A percentile compares a stretch with the other conserved stretches of the same genome.
phyloP scores from a whole-genome alignment of 2,888 invertebrate species.

The Sphaerophoria taeniata region DNA sequence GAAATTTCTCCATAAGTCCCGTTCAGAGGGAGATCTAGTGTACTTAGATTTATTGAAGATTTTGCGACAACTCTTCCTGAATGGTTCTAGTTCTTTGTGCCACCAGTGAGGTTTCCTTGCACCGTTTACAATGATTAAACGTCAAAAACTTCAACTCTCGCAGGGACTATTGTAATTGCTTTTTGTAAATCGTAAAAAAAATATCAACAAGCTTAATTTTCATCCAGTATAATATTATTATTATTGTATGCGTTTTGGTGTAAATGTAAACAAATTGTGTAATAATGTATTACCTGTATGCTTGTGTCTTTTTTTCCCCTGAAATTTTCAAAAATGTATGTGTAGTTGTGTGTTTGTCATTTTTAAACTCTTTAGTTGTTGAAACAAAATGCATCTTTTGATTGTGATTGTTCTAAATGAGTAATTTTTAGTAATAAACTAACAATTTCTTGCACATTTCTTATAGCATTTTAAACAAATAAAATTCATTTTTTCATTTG shows the following conservation, averaged over 20 bases:
- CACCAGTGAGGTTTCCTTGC: no score
- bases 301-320: conserved; percentile 3
- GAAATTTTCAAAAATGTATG: neutral
- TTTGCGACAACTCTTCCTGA: no score
- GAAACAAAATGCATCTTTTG: conserved; percentile 13
- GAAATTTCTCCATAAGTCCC: no score
- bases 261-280: conserved; percentile 37
- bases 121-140: no score
- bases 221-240: neutral
- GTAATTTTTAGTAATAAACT: conserved; percentile 21
- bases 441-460: conserved; percentile 4
- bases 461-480: conserved; percentile 20
- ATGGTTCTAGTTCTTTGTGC: no score
- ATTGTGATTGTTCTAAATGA: conserved; percentile 36
- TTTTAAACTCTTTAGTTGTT: conserved; percentile 20
- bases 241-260: conserved; percentile 44
- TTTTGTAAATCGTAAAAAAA: no score
- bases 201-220: neutral
- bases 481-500: conserved; percentile 20
- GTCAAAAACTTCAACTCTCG: no score
- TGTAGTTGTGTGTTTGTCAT: neutral
- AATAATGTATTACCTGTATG: conserved; percentile 32
- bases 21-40: no score
- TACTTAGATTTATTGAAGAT: no score
- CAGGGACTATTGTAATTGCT: no score